Conservation (phyloP, 2,888 invertebrate genomes). For the Philereme vetulata region DNA sequence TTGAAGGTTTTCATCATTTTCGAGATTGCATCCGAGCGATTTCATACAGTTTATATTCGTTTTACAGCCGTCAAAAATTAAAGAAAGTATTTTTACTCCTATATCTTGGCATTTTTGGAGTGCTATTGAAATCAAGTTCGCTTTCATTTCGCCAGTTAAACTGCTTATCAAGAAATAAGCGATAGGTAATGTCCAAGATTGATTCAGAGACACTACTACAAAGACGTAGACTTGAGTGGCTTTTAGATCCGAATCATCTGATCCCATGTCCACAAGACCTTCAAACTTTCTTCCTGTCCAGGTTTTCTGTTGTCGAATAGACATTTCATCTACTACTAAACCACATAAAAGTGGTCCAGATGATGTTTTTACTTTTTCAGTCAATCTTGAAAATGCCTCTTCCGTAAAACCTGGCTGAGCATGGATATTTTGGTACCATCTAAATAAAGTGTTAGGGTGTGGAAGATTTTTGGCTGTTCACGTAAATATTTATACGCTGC, state of each 20-base stretch:
- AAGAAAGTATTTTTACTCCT: neutral
- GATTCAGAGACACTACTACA: conserved; percentile 17
- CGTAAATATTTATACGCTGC: too few relatives aligned
- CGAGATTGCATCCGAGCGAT: conserved; percentile 26
- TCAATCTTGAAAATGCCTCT: conserved; percentile 6
- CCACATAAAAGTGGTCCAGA: conserved; percentile 7
- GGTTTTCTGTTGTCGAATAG: conserved; percentile 34
- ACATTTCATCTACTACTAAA: conserved; percentile 35
- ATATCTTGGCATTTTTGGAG: conserved; percentile 2
- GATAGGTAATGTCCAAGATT: conserved; percentile 9
- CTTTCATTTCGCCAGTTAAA: conserved; percentile 13
- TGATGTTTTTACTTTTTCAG: conserved; percentile 14
- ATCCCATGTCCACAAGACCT: conserved; percentile 20
- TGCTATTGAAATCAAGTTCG: conserved; percentile 7
- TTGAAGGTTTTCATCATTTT: conserved; percentile 15
- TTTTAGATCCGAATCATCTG: conserved; percentile 20
- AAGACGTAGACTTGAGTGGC: conserved; percentile 37
- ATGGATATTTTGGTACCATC: too few relatives aligned
- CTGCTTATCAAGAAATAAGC: conserved; percentile 16
- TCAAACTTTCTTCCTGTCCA: conserved; percentile 35
- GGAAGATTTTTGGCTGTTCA: too few relatives aligned
- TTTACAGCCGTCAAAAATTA: conserved; percentile 29
- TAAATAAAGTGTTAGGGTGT: too few relatives aligned
- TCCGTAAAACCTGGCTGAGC: conserved; percentile 6
- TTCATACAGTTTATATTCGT: conserved; percentile 25